A percentile compares a stretch with the other conserved stretches of the same genome.
These are phyloP conservation scores for Alosa sapidissima DNA, from an alignment of 2,797 vertebrate genomes.

Conservation along the genomic window DNA sequence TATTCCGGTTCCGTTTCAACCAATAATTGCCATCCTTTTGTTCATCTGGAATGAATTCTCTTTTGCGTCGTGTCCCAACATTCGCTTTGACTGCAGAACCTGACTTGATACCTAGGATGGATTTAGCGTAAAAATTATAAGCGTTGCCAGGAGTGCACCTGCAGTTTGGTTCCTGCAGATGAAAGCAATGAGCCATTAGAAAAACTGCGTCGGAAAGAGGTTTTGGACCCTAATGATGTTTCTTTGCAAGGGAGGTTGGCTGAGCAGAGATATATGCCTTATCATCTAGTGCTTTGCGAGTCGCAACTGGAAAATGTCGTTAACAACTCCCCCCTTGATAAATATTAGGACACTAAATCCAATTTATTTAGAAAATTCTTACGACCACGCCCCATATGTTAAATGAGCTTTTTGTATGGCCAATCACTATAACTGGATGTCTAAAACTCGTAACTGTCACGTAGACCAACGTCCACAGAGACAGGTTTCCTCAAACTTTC, in stretches of 20 bases:
- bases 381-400: background rate
- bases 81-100: background rate
- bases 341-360: background rate
- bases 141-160: background rate
- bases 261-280: background rate
- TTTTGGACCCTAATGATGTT: background rate
- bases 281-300: background rate
- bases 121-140: slow-evolving; percentile 32
- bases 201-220: background rate
- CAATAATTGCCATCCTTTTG: slow-evolving; percentile 63
- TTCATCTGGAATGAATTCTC: slow-evolving; percentile 56
- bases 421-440: background rate
- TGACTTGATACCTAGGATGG: slow-evolving; percentile 25
- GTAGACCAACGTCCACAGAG: no score
- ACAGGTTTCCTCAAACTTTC: no score
- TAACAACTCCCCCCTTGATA: background rate
- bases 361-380: slow-evolving; percentile 1
- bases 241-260: background rate
- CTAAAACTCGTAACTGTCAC: no score
- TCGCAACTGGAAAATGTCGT: background rate
- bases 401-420: background rate
- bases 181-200: slow-evolving; percentile 32
- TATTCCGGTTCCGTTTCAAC: slow-evolving; percentile 65
- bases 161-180: background rate
- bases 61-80: slow-evolving; percentile 49